phyloP scores from a whole-genome alignment of 2,888 invertebrate species.

The Empis livida region DNA sequence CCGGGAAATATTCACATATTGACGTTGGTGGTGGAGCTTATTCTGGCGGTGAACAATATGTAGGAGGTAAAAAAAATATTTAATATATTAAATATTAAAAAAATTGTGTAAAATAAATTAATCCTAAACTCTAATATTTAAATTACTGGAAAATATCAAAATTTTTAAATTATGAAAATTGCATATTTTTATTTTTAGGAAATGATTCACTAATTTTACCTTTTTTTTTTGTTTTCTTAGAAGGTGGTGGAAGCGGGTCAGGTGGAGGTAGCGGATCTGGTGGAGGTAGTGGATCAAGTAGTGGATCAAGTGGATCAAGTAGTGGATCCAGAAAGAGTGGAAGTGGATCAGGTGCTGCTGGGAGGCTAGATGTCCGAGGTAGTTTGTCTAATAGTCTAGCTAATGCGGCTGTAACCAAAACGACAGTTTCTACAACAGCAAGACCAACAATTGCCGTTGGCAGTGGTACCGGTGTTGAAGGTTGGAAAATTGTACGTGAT shows the following conservation, averaged over 20 bases:
- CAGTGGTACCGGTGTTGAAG: constrained; percentile 30
- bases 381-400: no score
- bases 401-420: neutral
- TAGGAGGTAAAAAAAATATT: no score
- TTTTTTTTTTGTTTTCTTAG: no score
- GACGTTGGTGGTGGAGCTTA: constrained; percentile 19
- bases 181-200: no score
- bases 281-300: constrained; percentile 6
- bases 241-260: constrained; percentile 12
- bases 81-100: no score
- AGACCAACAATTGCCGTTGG: constrained; percentile 15
- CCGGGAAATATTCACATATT: constrained; percentile 15
- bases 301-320: constrained; percentile 1
- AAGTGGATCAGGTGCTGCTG: neutral
- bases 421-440: constrained; percentile 1
- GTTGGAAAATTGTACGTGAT: constrained; percentile 42
- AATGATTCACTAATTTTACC: no score
- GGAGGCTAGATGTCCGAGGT: no score
- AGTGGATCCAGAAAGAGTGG: neutral
- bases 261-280: constrained; percentile 6
- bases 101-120: no score
- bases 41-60: constrained; percentile 11
- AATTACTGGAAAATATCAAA: no score
- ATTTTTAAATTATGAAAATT: no score
- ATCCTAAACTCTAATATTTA: no score